Base-by-base conservation (phyloP, 2,113 vertebrate species). In the Ctenodactylus gundi region DNA sequence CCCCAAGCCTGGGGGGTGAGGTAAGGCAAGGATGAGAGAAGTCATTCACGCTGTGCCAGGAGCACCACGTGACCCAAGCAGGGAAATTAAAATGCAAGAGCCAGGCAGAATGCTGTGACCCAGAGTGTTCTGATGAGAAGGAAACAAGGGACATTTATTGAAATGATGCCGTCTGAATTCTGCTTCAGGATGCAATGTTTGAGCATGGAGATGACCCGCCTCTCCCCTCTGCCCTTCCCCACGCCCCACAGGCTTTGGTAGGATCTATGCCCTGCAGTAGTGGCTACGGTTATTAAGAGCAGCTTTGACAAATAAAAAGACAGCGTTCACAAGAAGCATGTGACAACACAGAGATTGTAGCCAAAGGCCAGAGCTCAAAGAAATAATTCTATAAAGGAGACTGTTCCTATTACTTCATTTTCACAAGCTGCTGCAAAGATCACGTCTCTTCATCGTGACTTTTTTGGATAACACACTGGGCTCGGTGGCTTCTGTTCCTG, bases 41-140 rank as follows among this genome's bases (percentile, higher is more conserved):
- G 13, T 86, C 95, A 95, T 98, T 97, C 95, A 95, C 80, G 88
- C 64, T 4, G 10, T 98, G 98, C 97, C 97, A 98, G 96, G 97
- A 97, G 14, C 93, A 86, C 0, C 53, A 58, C 25, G 51, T 68
- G 87, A 95, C 68, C 95, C 95, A 95, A 94, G 70, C 46, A 25
- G 39, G 90, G 87, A 94, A 84, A 94, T 97, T 97, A 90, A 88
- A 91, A 78, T 96, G 88, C 83, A 76, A 98, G 97, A 96, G 72
- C 4, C 51, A 88, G 85, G 78, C 93, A 95, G 97, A 95, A 97
- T 97, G 89, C 85, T 91, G 88, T 80, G 94, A 93, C 94, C 95
- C 6, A 25, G 87, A 93, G 88, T 53, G 62, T 93, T 97, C 94
- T 65, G 41, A 84, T 80, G 95, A 87, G 13, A 97, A 41, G 49